Evolutionary conservation across 2,797 vertebrate genomes (phyloP), one percentile per base, ranked within the genome.

Genomic region (Microcaecilia unicolor): DNA sequence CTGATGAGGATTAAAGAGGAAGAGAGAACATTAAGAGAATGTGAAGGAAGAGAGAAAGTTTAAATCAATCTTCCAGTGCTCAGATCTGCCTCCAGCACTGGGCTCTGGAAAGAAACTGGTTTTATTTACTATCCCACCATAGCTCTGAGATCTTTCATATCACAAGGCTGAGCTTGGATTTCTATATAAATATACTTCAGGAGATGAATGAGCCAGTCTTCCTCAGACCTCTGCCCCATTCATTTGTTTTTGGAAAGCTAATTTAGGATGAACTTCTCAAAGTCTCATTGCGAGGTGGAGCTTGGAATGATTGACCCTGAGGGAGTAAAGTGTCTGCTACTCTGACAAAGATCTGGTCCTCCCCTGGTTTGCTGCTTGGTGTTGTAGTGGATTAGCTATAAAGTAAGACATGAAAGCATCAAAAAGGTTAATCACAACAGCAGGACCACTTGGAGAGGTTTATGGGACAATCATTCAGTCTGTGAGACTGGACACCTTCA

Each of bases 181-280:
- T 19, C 33, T 23, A 38, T 45, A 53, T 41, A 61, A 61, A 63
- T 24, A 48, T 41, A 48, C 35, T 58, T 49, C 6, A 31, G 18
- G 56, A 49, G 34, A 28, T 15, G 53, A 53, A 66, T 49, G 45
- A 48, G 44, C 42, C 23, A 27, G 15, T 6, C 8, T 41, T 40
- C 39, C 14, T 6, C 25, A 50, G 36, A 44, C 35, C 34, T 28
- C 48, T 54, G 32, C 37, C 50, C 54, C 23, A 47, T 10, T 37
- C 37, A 32, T 5, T 38, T 38, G 22, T 1, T 0, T 15, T 23
- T 38, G 30, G 32, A 37, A 46, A 41, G 1, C 29, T 34, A 51
- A 44, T 25, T 20, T 59, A 36, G 43, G 55, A 54, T 31, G 32
- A 26, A 36, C 37, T 27, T 31, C n/a, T n/a, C n/a, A n/a, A n/a